Evolutionary conservation across 2,113 vertebrate species (phyloP).

Genomic region (Cottus gobio): DNA sequence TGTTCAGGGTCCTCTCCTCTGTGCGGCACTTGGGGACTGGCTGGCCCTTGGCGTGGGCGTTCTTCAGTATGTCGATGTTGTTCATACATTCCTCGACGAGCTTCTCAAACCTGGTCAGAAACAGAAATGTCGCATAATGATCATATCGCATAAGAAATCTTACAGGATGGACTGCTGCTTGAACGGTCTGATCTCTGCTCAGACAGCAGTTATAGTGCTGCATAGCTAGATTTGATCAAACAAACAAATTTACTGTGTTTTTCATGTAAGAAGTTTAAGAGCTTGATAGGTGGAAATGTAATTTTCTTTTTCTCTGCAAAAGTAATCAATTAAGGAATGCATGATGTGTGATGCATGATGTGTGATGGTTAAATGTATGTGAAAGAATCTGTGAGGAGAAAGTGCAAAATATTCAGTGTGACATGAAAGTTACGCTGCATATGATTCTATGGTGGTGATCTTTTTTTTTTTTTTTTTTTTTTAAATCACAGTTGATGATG

Average conservation of each 20-base stretch:
- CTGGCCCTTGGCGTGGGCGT: constrained; percentile 84
- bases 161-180: neutral
- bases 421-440: neutral
- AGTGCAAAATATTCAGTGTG: constrained; percentile 14
- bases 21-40: constrained; percentile 85
- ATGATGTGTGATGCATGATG: neutral
- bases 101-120: constrained; percentile 85
- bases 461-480: too few species aligned
- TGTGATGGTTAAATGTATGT: neutral
- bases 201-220: neutral
- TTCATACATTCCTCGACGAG: constrained; percentile 87
- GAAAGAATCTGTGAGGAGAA: neutral
- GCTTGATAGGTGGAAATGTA: neutral
- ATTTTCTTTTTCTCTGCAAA: neutral
- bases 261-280: neutral
- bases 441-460: neutral
- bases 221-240: neutral
- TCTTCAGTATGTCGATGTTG: constrained; percentile 87
- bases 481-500: neutral
- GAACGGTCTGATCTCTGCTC: neutral
- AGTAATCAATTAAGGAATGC: too few species aligned
- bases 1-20: constrained; percentile 90
- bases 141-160: neutral
- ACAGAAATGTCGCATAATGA: constrained; percentile 35
- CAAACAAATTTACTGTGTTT: neutral